Base-by-base conservation (phyloP, 2,888 invertebrate species). In the Coecobrya sp. region DNA sequence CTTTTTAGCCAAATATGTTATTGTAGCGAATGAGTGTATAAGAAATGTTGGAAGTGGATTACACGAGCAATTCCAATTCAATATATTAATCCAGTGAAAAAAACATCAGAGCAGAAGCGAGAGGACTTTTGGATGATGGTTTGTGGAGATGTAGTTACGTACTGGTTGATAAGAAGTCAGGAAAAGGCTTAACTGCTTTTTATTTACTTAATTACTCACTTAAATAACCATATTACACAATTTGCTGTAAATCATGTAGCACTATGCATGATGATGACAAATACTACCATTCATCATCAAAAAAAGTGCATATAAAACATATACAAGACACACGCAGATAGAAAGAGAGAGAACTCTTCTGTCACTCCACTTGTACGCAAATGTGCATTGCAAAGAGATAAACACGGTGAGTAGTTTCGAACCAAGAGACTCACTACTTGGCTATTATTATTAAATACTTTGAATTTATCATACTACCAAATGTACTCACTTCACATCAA, bases 121-220 rank as follows among this genome's bases (percentile, higher is more conserved):
- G 30, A 68, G 13, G 36, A 36, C 2, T 36, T 36, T 36, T 36
- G 36, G 36, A 36, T 55, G 55, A 55, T 55, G 55, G 1, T 55
- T 1, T n/a, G 19, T 55, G 3, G 27, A 13, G 30, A 62, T 25
- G 42, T 36, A 8, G 73, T 73, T 73, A 59, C 16, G n/a, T 7
- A 70, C 68, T 55, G 22, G 42, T 52, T 84, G 84, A 89, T 89
- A 89, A 73, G 45, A 84, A 85, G 62, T 52, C 76, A 86, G 79
- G 68, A 79, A 86, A 90, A 42, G 62, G 85, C 55, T 91, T 91
- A 91, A 91, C 65, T 91, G 68, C 91, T 86, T 70, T 91, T 91
- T 91, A 91, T 91, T 91, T 91, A 91, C 86, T 91, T 91, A 91
- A 91, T 91, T 91, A 91, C 86, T 86, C 86, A 65, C 76, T 86